These are phyloP conservation scores for Eutrigla gurnardus DNA, from an alignment of 2,797 vertebrate species.

Conservation along the genomic window DNA sequence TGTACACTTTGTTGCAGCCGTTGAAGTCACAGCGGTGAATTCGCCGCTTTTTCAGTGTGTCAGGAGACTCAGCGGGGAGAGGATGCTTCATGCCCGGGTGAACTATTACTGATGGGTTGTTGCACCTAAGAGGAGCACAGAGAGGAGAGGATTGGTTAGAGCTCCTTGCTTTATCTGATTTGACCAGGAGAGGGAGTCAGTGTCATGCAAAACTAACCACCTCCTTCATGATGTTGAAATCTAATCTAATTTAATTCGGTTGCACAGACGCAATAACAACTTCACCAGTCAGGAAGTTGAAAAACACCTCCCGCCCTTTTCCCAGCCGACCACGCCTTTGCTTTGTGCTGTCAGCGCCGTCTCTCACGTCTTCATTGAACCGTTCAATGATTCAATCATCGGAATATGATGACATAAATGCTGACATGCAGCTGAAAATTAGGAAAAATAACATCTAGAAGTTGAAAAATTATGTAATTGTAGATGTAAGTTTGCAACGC, in stretches of 20 bases:
- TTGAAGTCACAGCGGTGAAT: slow-evolving; percentile 97
- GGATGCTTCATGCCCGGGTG: slow-evolving; percentile 89
- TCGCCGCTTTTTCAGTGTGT: slow-evolving; percentile 92
- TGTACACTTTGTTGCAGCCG: slow-evolving; percentile 98
- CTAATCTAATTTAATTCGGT: slow-evolving; percentile 31
- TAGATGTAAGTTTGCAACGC: slow-evolving; percentile 2
- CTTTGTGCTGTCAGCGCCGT: slow-evolving; percentile 29
- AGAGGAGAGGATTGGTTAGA: background rate
- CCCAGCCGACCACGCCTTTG: slow-evolving; percentile 37
- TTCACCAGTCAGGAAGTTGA: slow-evolving; percentile 54
- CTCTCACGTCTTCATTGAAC: slow-evolving; percentile 10
- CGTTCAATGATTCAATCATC: slow-evolving; percentile 9
- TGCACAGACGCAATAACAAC: slow-evolving; percentile 40
- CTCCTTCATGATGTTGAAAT: slow-evolving; percentile 22
- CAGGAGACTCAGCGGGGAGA: slow-evolving; percentile 92
- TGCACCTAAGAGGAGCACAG: slow-evolving; percentile 80
- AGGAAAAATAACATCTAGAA: background rate
- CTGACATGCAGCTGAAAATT: background rate
- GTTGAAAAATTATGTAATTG: background rate
- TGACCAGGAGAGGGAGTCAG: slow-evolving; percentile 45
- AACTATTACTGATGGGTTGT: slow-evolving; percentile 93
- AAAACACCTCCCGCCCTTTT: slow-evolving; percentile 44
- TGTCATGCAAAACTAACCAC: background rate
- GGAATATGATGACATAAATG: background rate
- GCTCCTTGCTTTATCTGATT: background rate